These are phyloP conservation scores for Clupea harengus DNA, from an alignment of 2,113 vertebrate species.

Conservation along the genomic window DNA sequence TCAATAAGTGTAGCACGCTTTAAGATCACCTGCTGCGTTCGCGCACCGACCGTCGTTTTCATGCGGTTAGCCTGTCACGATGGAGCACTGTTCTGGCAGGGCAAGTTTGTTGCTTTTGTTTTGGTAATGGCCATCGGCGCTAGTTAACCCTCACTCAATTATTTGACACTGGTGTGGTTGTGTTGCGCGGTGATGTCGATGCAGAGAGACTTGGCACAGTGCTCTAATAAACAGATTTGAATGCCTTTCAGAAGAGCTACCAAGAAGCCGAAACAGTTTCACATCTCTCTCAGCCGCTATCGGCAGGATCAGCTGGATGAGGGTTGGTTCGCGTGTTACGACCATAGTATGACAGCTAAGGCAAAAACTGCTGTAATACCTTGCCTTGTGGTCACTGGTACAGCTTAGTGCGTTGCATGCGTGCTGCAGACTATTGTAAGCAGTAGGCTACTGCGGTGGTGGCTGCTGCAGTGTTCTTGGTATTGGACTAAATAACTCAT, in stretches of 20 bases:
- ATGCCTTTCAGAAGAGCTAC: too few species aligned
- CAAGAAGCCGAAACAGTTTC: not conserved
- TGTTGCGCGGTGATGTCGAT: not conserved
- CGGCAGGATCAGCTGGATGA: not conserved
- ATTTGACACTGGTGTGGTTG: not conserved
- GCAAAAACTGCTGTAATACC: not conserved
- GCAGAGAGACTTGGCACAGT: not conserved
- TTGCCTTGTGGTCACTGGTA: not conserved
- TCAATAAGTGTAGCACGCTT: not conserved
- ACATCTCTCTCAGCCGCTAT: not conserved
- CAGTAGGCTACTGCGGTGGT: not conserved
- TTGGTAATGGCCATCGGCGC: not conserved
- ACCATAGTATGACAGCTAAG: not conserved
- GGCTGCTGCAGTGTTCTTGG: not conserved
- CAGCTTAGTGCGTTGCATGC: not conserved
- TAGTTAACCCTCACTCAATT: not conserved
- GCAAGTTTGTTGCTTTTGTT: not conserved
- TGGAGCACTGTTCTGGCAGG: too few species aligned
- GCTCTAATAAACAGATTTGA: too few species aligned
- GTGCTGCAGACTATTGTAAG: not conserved
- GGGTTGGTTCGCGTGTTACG: not conserved
- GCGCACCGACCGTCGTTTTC: not conserved
- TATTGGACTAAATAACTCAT: too few species aligned
- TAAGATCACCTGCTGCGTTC: not conserved
- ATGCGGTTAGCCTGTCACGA: not conserved